Evolutionary conservation across 2,888 invertebrate species (phyloP).

Genomic region (Acanthococcus lagerstroemiae): DNA sequence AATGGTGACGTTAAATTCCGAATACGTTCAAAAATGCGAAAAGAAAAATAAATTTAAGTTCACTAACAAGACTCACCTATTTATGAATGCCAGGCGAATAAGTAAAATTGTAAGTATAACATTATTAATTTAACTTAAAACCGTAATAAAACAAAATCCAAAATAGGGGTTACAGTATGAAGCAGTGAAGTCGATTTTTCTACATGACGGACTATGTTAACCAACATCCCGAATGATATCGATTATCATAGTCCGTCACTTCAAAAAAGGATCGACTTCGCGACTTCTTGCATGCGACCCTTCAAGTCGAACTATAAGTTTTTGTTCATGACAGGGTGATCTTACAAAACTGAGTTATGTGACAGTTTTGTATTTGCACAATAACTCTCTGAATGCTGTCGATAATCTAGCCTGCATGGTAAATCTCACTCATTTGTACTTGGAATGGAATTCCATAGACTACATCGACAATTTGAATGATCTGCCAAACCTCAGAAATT

Average conservation of each 20-base stretch:
- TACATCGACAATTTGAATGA: not conserved
- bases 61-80: not conserved
- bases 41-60: not conserved
- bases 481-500: conserved; percentile 9
- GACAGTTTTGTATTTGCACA: conserved; percentile 13
- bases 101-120: no score
- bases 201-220: no score
- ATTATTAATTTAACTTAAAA: no score
- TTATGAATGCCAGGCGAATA: not conserved
- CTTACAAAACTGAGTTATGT: conserved; percentile 7
- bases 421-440: conserved; percentile 27
- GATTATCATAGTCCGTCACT: no score
- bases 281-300: no score
- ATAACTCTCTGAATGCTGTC: conserved; percentile 3
- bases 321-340: no score
- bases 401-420: not conserved
- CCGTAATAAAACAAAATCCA: no score
- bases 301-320: no score
- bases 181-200: no score
- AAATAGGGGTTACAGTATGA: no score
- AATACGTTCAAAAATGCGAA: not conserved
- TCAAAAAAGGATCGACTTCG: no score
- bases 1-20: not conserved
- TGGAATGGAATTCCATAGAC: conserved; percentile 21
- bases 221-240: no score